Evolutionary conservation across 2,113 vertebrate species (phyloP).

Genomic region (Proterorhinus semilunaris): DNA sequence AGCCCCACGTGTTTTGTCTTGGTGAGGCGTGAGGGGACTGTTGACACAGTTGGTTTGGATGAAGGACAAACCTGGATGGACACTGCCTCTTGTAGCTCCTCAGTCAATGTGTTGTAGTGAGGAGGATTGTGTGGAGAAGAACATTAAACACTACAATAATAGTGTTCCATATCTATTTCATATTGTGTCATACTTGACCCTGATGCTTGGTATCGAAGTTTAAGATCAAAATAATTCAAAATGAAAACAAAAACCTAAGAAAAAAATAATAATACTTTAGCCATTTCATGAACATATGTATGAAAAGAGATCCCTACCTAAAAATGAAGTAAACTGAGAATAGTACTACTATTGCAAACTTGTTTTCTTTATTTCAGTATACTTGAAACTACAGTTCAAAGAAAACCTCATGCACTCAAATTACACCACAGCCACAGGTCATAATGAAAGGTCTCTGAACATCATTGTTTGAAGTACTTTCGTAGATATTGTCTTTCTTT

Average conservation of each 20-base stretch:
- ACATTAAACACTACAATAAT: too few species aligned
- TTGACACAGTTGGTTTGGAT: neutral
- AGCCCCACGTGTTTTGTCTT: neutral
- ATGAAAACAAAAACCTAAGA: too few species aligned
- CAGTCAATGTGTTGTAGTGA: neutral
- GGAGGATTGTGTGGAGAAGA: neutral
- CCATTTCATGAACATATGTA: too few species aligned
- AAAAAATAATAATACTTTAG: too few species aligned
- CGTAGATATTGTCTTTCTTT: neutral
- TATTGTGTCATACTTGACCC: too few species aligned
- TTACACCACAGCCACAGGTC: neutral
- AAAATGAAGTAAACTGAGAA: neutral
- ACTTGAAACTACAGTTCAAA: neutral
- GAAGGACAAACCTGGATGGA: neutral
- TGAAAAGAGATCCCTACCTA: neutral
- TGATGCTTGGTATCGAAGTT: too few species aligned
- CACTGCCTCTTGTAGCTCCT: neutral
- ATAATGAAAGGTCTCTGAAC: neutral
- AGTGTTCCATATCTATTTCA: too few species aligned
- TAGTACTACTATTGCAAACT: neutral
- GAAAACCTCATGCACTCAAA: neutral
- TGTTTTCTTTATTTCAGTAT: neutral
- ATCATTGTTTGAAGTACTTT: conserved; percentile 3
- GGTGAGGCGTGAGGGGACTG: neutral
- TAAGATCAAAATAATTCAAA: too few species aligned